These are phyloP conservation scores for Hypercompe scribonia DNA, from an alignment of 2,888 invertebrate species.

Conservation along the genomic window DNA sequence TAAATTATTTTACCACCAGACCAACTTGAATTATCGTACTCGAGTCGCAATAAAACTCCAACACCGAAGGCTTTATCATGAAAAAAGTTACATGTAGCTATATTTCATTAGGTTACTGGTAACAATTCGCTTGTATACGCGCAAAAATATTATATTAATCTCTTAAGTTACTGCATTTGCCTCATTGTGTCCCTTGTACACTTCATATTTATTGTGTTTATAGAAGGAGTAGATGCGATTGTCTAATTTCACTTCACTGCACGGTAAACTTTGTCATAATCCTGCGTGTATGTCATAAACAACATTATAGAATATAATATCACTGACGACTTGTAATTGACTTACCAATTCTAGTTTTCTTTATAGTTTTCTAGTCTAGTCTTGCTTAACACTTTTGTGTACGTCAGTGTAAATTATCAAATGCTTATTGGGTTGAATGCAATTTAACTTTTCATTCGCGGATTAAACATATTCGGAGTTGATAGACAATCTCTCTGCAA, in stretches of 20 bases:
- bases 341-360: neutral
- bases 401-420: too few species aligned
- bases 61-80: slow-evolving; percentile 81
- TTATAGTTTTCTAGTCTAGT: neutral
- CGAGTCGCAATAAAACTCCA: slow-evolving; percentile 80
- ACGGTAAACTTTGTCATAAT: slow-evolving; percentile 65
- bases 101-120: slow-evolving; percentile 81
- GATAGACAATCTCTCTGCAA: neutral
- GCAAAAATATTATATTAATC: slow-evolving; percentile 83
- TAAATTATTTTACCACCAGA: slow-evolving; percentile 79
- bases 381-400: neutral
- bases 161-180: slow-evolving; percentile 72
- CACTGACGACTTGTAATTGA: neutral
- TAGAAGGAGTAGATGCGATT: slow-evolving; percentile 66
- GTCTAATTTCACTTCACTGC: slow-evolving; percentile 62
- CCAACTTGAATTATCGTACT: slow-evolving; percentile 79
- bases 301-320: slow-evolving; percentile 48
- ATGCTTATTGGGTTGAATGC: neutral
- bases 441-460: neutral
- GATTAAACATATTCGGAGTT: neutral
- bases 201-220: slow-evolving; percentile 72
- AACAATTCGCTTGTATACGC: slow-evolving; percentile 74
- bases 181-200: slow-evolving; percentile 74
- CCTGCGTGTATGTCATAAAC: slow-evolving; percentile 51
- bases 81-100: slow-evolving; percentile 79